Evolutionary conservation across 2,113 vertebrate species (phyloP), one percentile per base, ranked within the genome.

Genomic region (Elgaria multicarinata): DNA sequence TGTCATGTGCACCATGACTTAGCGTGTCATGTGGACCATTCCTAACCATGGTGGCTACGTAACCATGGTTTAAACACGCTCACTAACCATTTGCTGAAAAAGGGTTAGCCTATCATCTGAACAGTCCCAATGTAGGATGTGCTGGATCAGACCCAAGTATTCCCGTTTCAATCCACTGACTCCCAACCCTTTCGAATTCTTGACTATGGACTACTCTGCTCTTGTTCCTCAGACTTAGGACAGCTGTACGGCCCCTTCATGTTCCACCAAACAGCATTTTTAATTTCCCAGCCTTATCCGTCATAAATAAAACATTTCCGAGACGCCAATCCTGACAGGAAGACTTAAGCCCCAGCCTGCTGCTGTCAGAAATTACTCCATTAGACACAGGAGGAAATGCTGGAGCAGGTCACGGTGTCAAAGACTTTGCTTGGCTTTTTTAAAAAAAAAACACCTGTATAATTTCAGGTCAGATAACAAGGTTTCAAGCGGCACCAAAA

Each of bases 261-360:
- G 67, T 82, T 28, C 10, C 18, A 72, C 53, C 14, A 62, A 87
- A 62, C 80, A 83, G 22, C 3, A 6, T 58, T 77, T 87, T 64
- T 87, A 69, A 87, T 91, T 87, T 91, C 62, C 90, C 87, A 36
- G 50, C 81, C 74, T 87, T 87, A 83, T 87, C 80, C 31, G 12
- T 71, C 58, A 91, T 91, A 78, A 91, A 91, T 91, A 91, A 91
- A 91, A 91, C 86, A 87, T 91, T 58, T 83, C 72, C 6, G 9
- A 87, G 85, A 71, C 5, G 82, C 64, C 64, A 83, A 58, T 50
- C 82, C 89, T 87, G 85, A 87, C 89, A 90, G 78, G 44, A 58
- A 69, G 89, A 67, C 69, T 82, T 87, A 76, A 87, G 78, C 46
- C 64, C 58, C 42, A 36, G 62, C 24, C 46, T 26, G 46, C 80